Conservation (phyloP, 2,113 vertebrate genomes). For the Willisornis vidua region DNA sequence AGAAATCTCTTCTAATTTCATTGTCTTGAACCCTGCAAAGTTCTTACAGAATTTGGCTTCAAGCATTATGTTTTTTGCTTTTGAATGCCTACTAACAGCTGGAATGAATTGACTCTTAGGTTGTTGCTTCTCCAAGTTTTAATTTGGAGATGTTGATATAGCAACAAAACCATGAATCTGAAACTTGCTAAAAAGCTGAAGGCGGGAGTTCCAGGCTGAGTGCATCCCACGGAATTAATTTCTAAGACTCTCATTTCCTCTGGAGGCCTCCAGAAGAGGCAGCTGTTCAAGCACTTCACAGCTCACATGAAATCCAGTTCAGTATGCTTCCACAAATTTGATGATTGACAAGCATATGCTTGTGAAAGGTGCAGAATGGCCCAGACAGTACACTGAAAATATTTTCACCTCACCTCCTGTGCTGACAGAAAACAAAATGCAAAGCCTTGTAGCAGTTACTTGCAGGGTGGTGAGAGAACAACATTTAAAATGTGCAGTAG, state of each 20-base stretch:
- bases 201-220: constrained; percentile 21
- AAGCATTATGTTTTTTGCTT: background rate
- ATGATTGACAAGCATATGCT: background rate
- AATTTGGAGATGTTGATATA: constrained; percentile 12
- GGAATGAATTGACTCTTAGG: background rate
- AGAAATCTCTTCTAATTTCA: background rate
- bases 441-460: background rate
- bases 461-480: background rate
- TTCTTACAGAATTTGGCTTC: background rate
- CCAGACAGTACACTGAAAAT: background rate
- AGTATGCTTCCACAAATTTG: background rate
- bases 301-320: constrained; percentile 12
- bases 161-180: constrained; percentile 20
- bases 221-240: constrained; percentile 35
- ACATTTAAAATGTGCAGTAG: background rate
- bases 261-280: constrained; percentile 44
- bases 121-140: constrained; percentile 2
- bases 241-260: constrained; percentile 41
- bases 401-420: background rate
- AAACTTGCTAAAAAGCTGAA: background rate
- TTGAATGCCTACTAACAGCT: background rate
- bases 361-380: constrained; percentile 10
- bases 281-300: constrained; percentile 29
- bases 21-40: background rate
- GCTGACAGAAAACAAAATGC: background rate